phyloP scores from a whole-genome alignment of 2,888 invertebrate genomes.

The Calliopum simillimum region DNA sequence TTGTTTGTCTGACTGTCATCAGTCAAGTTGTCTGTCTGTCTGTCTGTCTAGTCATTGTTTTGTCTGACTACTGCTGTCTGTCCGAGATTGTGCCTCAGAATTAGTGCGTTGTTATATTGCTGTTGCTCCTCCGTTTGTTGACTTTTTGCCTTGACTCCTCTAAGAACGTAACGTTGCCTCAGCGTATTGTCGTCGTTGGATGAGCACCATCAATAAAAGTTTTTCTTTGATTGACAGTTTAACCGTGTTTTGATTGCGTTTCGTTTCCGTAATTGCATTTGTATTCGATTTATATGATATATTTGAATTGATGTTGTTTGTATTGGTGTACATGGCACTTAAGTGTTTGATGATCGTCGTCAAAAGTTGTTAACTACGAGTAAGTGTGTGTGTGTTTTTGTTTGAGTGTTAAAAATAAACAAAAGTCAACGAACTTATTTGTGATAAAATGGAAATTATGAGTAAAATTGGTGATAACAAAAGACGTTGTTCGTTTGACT shows the following conservation, averaged over 20 bases:
- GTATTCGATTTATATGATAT: neutral
- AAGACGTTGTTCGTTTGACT: no score
- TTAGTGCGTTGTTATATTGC: constrained; percentile 2
- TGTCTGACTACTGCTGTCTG: no score
- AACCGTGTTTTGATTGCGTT: constrained; percentile 32
- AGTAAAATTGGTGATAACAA: no score
- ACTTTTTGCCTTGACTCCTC: neutral
- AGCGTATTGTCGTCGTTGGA: neutral
- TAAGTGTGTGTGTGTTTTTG: no score
- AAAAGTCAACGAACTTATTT: constrained; percentile 21
- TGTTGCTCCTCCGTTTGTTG: constrained; percentile 10
- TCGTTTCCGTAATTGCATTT: constrained; percentile 22
- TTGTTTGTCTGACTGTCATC: neutral
- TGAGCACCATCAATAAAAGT: constrained; percentile 31
- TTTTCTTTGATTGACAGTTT: constrained; percentile 28
- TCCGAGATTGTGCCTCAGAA: neutral
- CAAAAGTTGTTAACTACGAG: neutral
- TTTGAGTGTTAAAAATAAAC: constrained; percentile 8
- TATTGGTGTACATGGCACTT: neutral
- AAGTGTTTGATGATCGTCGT: constrained; percentile 1
- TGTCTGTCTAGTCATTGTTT: constrained; percentile 31
- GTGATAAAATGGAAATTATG: no score
- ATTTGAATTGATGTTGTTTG: neutral
- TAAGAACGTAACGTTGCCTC: constrained; percentile 16
- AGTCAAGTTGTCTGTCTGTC: constrained; percentile 19